Conservation (phyloP, 2,113 vertebrate genomes). For the Tyto alba region DNA sequence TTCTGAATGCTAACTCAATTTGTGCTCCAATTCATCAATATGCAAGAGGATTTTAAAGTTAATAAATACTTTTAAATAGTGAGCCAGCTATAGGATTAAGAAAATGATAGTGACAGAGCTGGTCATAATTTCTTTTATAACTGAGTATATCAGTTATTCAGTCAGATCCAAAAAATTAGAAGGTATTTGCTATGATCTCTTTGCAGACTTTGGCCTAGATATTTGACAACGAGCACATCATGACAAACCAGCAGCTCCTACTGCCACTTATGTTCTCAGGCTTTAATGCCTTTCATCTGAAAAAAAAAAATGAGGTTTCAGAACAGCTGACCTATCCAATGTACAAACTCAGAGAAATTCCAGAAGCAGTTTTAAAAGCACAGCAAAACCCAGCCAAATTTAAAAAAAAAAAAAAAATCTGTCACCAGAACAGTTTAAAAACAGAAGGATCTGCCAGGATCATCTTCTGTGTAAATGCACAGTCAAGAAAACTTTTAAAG, state of each 20-base stretch:
- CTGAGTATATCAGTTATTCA: background rate
- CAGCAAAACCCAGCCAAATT: background rate
- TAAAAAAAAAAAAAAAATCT: background rate
- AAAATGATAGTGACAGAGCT: background rate
- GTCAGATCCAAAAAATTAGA: background rate
- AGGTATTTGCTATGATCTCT: background rate
- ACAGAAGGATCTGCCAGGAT: background rate
- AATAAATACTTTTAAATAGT: slow-evolving; percentile 8
- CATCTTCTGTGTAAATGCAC: background rate
- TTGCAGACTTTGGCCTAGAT: background rate
- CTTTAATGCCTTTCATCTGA: background rate
- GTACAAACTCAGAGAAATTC: background rate
- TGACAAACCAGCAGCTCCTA: background rate
- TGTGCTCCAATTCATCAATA: background rate
- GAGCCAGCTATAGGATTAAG: background rate
- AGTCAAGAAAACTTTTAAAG: background rate
- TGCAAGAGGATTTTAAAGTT: background rate
- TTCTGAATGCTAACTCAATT: background rate
- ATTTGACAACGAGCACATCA: background rate
- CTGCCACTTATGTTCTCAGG: background rate
- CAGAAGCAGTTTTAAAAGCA: background rate
- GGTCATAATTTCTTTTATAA: background rate
- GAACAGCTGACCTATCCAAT: background rate
- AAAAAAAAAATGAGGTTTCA: background rate
- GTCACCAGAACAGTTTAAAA: background rate